phyloP scores from a whole-genome alignment of 2,888 invertebrate species.

The Tethea ocularis region DNA sequence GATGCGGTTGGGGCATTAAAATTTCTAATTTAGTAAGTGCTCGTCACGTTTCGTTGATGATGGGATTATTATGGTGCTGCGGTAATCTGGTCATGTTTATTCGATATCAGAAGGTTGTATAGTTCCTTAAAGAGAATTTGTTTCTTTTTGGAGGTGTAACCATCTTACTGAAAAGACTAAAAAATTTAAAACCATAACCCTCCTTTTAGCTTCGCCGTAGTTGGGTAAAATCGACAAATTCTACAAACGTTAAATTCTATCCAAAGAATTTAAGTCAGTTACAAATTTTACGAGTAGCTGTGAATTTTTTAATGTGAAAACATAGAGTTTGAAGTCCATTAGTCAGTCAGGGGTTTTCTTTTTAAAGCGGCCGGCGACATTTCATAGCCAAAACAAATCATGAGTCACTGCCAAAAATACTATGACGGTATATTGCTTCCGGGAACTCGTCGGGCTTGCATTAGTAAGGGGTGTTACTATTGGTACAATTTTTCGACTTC shows the following conservation, averaged over 20 bases:
- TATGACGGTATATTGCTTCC: slow-evolving; percentile 14
- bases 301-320: slow-evolving; percentile 55
- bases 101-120: too few species aligned
- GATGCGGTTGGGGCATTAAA: slow-evolving; percentile 36
- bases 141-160: too few species aligned
- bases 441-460: neutral
- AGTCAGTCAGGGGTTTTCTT: slow-evolving; percentile 55
- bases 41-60: neutral
- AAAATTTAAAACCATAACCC: too few species aligned
- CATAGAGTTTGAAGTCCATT: slow-evolving; percentile 61
- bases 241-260: neutral
- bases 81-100: neutral
- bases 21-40: neutral
- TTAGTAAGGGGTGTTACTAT: slow-evolving; percentile 9
- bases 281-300: slow-evolving; percentile 41
- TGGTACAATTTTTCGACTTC: slow-evolving; percentile 16
- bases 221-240: neutral
- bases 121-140: too few species aligned
- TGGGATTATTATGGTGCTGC: neutral
- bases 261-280: neutral
- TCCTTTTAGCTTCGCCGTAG: too few species aligned
- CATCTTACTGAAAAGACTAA: too few species aligned
- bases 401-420: slow-evolving; percentile 78
- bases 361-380: slow-evolving; percentile 46
- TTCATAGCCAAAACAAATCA: slow-evolving; percentile 81